These are phyloP conservation scores for Pinna nobilis DNA, from an alignment of 1,140 invertebrate species.

Conservation along the genomic window DNA sequence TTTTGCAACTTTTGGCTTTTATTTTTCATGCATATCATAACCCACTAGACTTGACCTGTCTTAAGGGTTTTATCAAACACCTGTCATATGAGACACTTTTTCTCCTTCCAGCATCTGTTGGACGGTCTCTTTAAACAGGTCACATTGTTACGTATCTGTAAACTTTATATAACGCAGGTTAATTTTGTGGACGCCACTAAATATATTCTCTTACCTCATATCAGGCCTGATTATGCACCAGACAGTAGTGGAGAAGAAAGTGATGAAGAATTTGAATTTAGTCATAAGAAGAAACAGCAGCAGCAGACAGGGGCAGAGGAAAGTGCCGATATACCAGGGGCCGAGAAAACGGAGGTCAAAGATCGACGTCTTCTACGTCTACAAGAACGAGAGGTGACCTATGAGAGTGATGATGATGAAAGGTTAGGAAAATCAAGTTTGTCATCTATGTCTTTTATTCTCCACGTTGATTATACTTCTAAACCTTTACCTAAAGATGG, in stretches of 20 bases:
- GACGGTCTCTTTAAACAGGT: not conserved
- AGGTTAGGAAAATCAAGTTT: too few species aligned
- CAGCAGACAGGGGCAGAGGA: constrained; percentile 48
- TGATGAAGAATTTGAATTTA: constrained; percentile 63
- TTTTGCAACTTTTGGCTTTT: too few species aligned
- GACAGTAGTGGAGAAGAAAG: constrained; percentile 78
- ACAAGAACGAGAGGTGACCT: constrained; percentile 49
- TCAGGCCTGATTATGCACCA: constrained; percentile 73
- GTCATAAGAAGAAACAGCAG: constrained; percentile 29
- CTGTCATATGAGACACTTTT: not conserved
- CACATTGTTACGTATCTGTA: too few species aligned
- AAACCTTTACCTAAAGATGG: too few species aligned
- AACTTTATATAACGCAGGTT: too few species aligned
- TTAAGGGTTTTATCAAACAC: too few species aligned
- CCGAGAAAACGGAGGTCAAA: constrained; percentile 45
- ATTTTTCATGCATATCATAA: too few species aligned
- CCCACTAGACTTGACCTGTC: too few species aligned
- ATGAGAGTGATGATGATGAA: constrained; percentile 65
- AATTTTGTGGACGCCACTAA: not conserved
- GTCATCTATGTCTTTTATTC: not conserved
- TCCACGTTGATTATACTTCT: not conserved
- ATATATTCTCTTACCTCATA: not conserved
- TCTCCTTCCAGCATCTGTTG: not conserved
- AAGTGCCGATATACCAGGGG: constrained; percentile 42
- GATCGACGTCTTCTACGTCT: constrained; percentile 66